Percentiles rank a stretch among this genome's conserved stretches.
Evolutionary conservation across 2,888 invertebrate species (phyloP).

Genomic region (Amblyteles armatorius): DNA sequence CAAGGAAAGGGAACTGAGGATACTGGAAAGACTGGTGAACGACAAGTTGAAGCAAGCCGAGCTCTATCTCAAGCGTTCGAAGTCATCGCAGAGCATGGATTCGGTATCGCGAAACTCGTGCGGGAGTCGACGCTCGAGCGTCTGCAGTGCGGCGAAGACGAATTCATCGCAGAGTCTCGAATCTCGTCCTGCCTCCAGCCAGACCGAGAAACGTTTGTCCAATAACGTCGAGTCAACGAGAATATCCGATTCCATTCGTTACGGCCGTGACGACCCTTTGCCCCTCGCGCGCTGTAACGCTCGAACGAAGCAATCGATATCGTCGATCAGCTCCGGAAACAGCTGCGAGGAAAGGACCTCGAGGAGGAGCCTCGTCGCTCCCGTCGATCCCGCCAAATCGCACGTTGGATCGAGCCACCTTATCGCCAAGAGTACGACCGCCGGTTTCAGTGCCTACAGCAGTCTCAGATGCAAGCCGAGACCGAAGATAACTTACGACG

Average conservation of each 20-base stretch:
- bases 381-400: neutral
- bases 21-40: constrained; percentile 84
- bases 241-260: neutral
- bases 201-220: neutral
- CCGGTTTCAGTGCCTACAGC: constrained; percentile 62
- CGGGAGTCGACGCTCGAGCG: constrained; percentile 16
- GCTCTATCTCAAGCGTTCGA: constrained; percentile 79
- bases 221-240: neutral
- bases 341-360: constrained; percentile 67
- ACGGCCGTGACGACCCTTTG: constrained; percentile 15
- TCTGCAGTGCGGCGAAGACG: neutral
- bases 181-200: neutral
- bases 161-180: neutral
- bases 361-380: constrained; percentile 65
- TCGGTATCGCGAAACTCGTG: constrained; percentile 64
- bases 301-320: constrained; percentile 25
- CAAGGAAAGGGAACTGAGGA: constrained; percentile 85
- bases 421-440: constrained; percentile 12
- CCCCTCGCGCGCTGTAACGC: neutral
- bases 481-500: constrained; percentile 84
- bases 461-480: constrained; percentile 72
- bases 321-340: constrained; percentile 28
- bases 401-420: constrained; percentile 16
- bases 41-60: constrained; percentile 85
- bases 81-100: constrained; percentile 69